phyloP scores from a whole-genome alignment of 2,888 invertebrate genomes.

The Nipponacmea schrenckii region DNA sequence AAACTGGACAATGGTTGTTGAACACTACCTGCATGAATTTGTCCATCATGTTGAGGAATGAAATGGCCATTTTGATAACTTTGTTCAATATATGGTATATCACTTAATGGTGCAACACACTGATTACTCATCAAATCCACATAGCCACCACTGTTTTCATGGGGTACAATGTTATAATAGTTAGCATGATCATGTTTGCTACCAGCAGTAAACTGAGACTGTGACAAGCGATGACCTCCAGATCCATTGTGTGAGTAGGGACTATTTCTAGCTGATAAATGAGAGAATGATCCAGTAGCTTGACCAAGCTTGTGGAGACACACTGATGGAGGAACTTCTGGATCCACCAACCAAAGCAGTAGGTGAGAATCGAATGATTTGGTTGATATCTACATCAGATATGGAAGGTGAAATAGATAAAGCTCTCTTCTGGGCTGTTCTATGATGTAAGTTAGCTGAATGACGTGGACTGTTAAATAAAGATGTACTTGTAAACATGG shows the following conservation, averaged over 20 bases:
- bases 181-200: slow-evolving; percentile 47
- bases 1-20: no score
- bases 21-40: no score
- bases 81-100: slow-evolving; percentile 57
- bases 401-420: slow-evolving; percentile 63
- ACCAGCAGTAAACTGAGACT: slow-evolving; percentile 14
- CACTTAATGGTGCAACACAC: slow-evolving; percentile 56
- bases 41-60: no score
- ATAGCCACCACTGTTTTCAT: slow-evolving; percentile 38
- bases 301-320: slow-evolving; percentile 50
- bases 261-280: slow-evolving; percentile 63
- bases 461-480: slow-evolving; percentile 58
- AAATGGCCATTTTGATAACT: slow-evolving; percentile 30
- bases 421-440: slow-evolving; percentile 57
- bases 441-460: slow-evolving; percentile 55
- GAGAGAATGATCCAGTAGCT: slow-evolving; percentile 61
- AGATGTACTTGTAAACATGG: slow-evolving; percentile 53
- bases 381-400: slow-evolving; percentile 65
- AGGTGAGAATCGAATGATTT: slow-evolving; percentile 68
- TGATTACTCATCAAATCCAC: slow-evolving; percentile 57
- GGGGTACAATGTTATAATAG: slow-evolving; percentile 33
- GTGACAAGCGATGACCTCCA: slow-evolving; percentile 44
- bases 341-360: slow-evolving; percentile 65
- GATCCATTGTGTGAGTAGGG: slow-evolving; percentile 56
- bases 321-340: slow-evolving; percentile 54